Base-by-base conservation (phyloP, 2,113 vertebrate species). In the Pedetes capensis region DNA sequence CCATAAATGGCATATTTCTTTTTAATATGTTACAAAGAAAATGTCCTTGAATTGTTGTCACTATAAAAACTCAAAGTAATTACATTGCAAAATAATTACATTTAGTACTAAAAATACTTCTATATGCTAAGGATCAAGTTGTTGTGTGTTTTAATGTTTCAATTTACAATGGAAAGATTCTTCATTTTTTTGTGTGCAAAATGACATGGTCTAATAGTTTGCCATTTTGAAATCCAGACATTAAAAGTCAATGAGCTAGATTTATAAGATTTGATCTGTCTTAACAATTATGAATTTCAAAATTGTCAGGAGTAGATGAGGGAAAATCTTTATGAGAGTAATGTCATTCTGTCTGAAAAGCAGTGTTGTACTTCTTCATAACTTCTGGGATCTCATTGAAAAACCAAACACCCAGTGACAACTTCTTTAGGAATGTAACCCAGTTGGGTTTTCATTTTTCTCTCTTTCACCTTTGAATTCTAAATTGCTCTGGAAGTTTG, bases 211-310 rank as follows among this genome's bases (percentile, higher is more conserved):
- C 44, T 87, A 71, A n/a, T 68, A 18, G 37, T 39, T 94, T 49
- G 22, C 86, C 72, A 51, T 89, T 95, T 87, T 93, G 39, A 74
- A 93, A 90, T 51, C 17, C 47, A 66, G 71, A 83, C 95, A 53
- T 81, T 63, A 59, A 89, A 93, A 89, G 59, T 61, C 53, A 76
- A 49, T 72, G 5, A 4, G 59, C 29, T 59, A 11, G 81, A 55
- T 75, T 79, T 83, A 10, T 37, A 74, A 81, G 81, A 61, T 76
- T 95, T 92, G n/a, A 39, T 44, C n/a, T 96, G 44, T 68, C 39
- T 84, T 87, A 72, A 89, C 34, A 94, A 9, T 84, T 68, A 61
- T 5, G 59, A 83, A 92, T 84, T 96, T 95, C 49, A 95, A 72
- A 89, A 69, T 10, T 76, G 27, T 89, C 44, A 76, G 64, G 84